These are phyloP conservation scores for Pseudotriccus pelzelni DNA, from an alignment of 2,797 vertebrate species.

Conservation along the genomic window DNA sequence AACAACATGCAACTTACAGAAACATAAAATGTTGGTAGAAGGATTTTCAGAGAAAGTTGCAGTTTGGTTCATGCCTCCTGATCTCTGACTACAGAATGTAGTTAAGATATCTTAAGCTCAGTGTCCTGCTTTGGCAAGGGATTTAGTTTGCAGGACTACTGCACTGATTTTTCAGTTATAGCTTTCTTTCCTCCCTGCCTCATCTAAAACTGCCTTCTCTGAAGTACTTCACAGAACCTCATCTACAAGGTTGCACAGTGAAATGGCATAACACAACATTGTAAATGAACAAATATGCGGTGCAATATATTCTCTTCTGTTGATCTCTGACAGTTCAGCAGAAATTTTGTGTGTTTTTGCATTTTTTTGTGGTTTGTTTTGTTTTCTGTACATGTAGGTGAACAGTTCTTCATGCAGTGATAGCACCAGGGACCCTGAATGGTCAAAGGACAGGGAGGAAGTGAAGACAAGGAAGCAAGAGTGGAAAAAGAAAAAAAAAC, in stretches of 20 bases:
- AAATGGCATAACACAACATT: neutral
- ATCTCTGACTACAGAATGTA: constrained; percentile 56
- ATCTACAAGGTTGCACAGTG: neutral
- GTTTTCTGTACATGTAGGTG: neutral
- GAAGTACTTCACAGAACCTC: constrained; percentile 22
- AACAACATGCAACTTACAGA: neutral
- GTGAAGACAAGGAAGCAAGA: neutral
- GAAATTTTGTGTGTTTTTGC: neutral
- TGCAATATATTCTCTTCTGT: neutral
- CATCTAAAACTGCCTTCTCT: constrained; percentile 38
- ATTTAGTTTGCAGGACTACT: constrained; percentile 47
- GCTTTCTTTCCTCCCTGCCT: neutral
- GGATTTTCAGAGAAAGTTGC: constrained; percentile 10
- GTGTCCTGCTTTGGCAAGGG: constrained; percentile 28
- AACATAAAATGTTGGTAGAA: neutral
- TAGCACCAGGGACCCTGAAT: neutral
- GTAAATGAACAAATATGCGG: neutral
- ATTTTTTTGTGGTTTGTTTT: neutral
- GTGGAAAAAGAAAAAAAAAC: neutral
- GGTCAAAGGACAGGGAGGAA: neutral
- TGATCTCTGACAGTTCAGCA: neutral
- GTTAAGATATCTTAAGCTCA: constrained; percentile 53
- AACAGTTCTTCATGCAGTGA: neutral
- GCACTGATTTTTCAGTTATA: constrained; percentile 50
- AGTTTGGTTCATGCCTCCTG: constrained; percentile 20